These are phyloP conservation scores for Hyaena hyaena DNA, from an alignment of 2,113 vertebrate genomes.

Conservation along the genomic window DNA sequence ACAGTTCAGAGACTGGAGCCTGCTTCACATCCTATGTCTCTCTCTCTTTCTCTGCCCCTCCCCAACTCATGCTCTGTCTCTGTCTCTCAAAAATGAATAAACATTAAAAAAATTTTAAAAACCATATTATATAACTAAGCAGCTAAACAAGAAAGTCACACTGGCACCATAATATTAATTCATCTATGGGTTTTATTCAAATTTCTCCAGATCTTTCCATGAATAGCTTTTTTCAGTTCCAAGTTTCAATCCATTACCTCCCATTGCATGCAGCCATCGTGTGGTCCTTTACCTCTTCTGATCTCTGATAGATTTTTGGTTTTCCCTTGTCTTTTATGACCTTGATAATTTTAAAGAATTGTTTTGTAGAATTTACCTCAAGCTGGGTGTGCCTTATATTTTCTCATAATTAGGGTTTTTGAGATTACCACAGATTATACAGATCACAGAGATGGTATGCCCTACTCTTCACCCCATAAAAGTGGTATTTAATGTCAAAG, in stretches of 20 bases:
- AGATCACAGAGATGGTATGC: accelerated
- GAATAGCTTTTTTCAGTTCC: background rate
- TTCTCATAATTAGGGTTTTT: background rate
- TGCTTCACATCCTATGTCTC: no score
- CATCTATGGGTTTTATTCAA: background rate
- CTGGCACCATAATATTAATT: background rate
- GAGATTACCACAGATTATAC: background rate
- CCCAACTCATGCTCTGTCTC: no score
- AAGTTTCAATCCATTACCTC: background rate
- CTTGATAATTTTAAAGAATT: background rate
- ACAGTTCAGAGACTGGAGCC: no score
- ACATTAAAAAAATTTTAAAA: no score
- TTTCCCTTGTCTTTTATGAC: background rate
- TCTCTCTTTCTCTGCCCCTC: no score
- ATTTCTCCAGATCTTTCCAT: background rate
- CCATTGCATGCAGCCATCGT: background rate
- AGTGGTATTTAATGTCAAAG: background rate
- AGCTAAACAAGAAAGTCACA: background rate
- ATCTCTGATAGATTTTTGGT: background rate
- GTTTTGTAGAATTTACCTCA: background rate
- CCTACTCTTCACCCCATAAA: accelerated
- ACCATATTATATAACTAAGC: background rate
- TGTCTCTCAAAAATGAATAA: no score
- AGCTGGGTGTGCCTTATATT: background rate
- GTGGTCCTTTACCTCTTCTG: background rate